phyloP scores from a whole-genome alignment of 2,888 invertebrate genomes.

The Acanthacorydalis orientalis region DNA sequence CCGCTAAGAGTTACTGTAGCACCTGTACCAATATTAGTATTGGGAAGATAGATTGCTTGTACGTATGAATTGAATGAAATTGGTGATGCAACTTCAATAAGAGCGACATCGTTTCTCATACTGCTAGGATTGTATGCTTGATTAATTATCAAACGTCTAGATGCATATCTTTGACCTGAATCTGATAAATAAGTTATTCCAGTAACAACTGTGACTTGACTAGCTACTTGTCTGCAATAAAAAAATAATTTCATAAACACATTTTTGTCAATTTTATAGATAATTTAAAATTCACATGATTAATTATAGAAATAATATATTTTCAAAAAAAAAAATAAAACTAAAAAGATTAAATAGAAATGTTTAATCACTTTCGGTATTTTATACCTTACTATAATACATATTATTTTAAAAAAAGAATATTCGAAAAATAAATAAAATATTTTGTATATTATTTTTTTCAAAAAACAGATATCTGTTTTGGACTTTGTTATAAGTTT shows the following conservation, averaged over 20 bases:
- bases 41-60: conserved; percentile 6
- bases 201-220: neutral
- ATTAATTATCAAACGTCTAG: neutral
- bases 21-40: neutral
- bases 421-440: no score
- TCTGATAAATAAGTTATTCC: neutral
- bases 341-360: no score
- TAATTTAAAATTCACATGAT: no score
- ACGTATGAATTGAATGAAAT: neutral
- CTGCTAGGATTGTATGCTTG: neutral
- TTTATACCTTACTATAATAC: no score
- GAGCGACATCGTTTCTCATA: neutral
- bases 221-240: neutral
- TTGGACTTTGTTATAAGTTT: no score
- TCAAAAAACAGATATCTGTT: no score
- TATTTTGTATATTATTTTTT: no score
- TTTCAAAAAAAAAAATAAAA: no score
- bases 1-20: neutral
- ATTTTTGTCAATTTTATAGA: no score
- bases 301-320: no score
- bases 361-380: no score
- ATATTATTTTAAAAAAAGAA: no score
- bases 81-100: neutral
- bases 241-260: neutral
- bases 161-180: neutral